Base-by-base conservation (phyloP, 2,797 vertebrate genomes). In the Agapornis canus region DNA sequence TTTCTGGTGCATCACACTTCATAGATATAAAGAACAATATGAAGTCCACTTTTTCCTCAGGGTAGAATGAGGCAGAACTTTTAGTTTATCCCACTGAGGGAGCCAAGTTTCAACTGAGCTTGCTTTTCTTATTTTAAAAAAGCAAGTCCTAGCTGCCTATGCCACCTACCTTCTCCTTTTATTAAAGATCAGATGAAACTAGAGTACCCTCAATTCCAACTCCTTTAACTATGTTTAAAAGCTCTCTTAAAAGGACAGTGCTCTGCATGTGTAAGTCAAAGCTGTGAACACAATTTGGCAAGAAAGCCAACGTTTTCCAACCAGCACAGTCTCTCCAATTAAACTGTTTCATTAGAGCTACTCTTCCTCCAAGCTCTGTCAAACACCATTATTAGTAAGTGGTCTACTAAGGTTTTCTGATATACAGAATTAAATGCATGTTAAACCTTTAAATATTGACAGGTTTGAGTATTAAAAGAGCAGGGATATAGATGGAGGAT, bases 241-340 rank as follows among this genome's bases (percentile, higher is more conserved):
- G 48, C 16, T 77, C 73, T 81, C 45, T 83, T 84, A 92, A 94
- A 95, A 98, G 97, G 94, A 96, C 96, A 97, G 96, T 97, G 96
- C 96, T 97, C 97, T 94, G 94, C 42, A 54, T 10, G 32, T 45
- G 20, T 47, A 95, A 90, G 22, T 81, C 82, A 75, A 87, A 87
- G 75, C 5, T 52, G 49, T 51, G 73, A 91, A 84, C 17, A 61
- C 18, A 93, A 82, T 48, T 61, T 42, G 42, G 47, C 35, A 86
- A 60, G 69, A 93, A 89, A 91, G 64, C 18, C 56, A 84, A 86
- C 14, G 54, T 76, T 78, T 82, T 86, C 61, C 25, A 78, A 29
- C 26, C 80, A 95, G 56, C 48, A 85, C 31, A 82, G 61, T 45
- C 63, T 64, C 59, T 72, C 42, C 29, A 92, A 52, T 48, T 75